These are phyloP conservation scores for Xiphias gladius DNA, from an alignment of 2,113 vertebrate genomes.

Conservation along the genomic window DNA sequence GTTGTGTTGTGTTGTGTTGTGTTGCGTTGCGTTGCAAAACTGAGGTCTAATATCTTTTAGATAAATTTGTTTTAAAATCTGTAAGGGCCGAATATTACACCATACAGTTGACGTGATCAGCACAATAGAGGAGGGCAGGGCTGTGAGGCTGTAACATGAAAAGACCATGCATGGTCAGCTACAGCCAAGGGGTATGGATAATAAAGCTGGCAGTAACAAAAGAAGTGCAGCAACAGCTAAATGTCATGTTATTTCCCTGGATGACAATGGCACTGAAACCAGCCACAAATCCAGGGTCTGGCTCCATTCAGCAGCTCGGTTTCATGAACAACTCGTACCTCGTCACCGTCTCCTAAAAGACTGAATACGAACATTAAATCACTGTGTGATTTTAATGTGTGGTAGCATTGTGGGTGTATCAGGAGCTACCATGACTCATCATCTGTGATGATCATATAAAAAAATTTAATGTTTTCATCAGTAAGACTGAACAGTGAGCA, in stretches of 20 bases:
- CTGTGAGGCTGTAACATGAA: conserved; percentile 53
- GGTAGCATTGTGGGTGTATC: conserved; percentile 19
- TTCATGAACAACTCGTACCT: conserved; percentile 15
- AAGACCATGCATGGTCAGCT: conserved; percentile 77
- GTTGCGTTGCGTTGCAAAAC: neutral
- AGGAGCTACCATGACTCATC: conserved; percentile 71
- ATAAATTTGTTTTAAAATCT: neutral
- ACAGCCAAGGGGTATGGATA: conserved; percentile 60
- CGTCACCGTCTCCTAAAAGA: conserved; percentile 11
- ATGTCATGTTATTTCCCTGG: conserved; percentile 74
- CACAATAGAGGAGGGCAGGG: conserved; percentile 52
- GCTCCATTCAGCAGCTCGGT: conserved; percentile 39
- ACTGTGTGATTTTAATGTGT: conserved; percentile 29
- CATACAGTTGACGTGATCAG: conserved; percentile 9
- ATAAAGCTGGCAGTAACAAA: conserved; percentile 78
- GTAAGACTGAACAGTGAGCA: conserved; percentile 17
- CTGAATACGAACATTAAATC: conserved; percentile 26
- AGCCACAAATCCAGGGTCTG: conserved; percentile 56
- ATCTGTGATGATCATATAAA: conserved; percentile 26
- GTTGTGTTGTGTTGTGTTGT: neutral
- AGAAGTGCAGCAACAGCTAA: conserved; percentile 82
- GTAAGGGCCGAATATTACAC: neutral
- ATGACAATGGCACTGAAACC: conserved; percentile 73
- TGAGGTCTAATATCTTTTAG: neutral
- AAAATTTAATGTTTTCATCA: conserved; percentile 43